These are phyloP conservation scores for Amphilophus citrinellus DNA, from an alignment of 2,113 vertebrate species.

Conservation along the genomic window DNA sequence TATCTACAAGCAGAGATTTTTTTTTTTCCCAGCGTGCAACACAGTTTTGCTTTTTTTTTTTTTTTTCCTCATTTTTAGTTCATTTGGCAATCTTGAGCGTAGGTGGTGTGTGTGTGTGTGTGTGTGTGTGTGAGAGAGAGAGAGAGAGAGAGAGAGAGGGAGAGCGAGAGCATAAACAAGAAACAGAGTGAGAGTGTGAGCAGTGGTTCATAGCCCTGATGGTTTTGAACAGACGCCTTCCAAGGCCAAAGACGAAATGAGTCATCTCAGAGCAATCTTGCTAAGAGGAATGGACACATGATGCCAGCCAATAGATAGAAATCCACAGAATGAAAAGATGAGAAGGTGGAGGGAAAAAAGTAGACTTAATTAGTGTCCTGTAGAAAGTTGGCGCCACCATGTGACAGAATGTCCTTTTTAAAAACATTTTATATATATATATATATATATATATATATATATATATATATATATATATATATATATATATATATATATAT, in stretches of 20 bases:
- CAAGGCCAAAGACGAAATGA: slow-evolving; percentile 73
- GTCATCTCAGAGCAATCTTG: slow-evolving; percentile 63
- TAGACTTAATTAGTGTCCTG: slow-evolving; percentile 21
- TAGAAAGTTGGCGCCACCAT: slow-evolving; percentile 68
- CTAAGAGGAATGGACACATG: slow-evolving; percentile 43
- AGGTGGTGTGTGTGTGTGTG: slow-evolving; percentile 49
- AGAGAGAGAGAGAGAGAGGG: not conserved
- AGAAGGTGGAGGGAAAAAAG: slow-evolving; percentile 18
- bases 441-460: too few relatives aligned
- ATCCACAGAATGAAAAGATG: slow-evolving; percentile 22
- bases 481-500: too few relatives aligned
- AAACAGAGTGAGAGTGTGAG: slow-evolving; percentile 47
- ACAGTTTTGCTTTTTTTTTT: slow-evolving; percentile 48
- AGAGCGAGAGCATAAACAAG: slow-evolving; percentile 4
- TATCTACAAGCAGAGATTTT: slow-evolving; percentile 41
- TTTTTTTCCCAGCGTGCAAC: slow-evolving; percentile 50
- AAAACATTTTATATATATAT: not conserved
- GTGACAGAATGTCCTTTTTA: slow-evolving; percentile 39
- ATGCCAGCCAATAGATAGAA: slow-evolving; percentile 34
- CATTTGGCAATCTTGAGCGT: slow-evolving; percentile 67
- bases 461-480: too few relatives aligned
- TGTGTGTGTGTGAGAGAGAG: not conserved
- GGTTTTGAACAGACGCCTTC: slow-evolving; percentile 61
- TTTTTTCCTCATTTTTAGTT: slow-evolving; percentile 52
- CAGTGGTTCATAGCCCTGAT: slow-evolving; percentile 67